A percentile compares a stretch with the other conserved stretches of the same genome.
Conservation (phyloP, 2,888 invertebrate genomes). For the Drosophila bunnanda region DNA sequence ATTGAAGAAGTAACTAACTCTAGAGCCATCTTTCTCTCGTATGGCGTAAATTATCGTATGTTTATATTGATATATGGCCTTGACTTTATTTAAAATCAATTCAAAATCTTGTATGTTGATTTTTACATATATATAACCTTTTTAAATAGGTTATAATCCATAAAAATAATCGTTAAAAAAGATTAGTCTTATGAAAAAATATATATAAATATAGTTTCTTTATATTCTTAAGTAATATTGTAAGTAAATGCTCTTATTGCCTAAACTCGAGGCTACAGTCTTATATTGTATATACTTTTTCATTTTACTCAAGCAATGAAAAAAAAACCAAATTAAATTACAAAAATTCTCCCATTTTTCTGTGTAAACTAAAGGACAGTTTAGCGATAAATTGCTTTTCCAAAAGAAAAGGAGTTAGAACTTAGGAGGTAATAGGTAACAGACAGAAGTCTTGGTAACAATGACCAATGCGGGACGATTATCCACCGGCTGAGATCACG, state of each 20-base stretch:
- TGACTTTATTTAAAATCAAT: too few relatives aligned
- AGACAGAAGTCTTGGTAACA: background rate
- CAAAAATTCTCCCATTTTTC: background rate
- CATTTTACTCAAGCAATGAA: background rate
- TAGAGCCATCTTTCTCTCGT: too few relatives aligned
- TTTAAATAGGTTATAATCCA: too few relatives aligned
- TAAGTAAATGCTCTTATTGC: background rate
- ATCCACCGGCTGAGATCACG: conserved; percentile 22
- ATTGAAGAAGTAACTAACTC: too few relatives aligned
- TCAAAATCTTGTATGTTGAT: too few relatives aligned
- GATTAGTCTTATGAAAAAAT: too few relatives aligned
- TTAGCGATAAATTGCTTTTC: conserved; percentile 19
- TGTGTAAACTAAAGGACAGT: conserved; percentile 39
- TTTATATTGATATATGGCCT: too few relatives aligned
- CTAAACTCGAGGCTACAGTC: background rate
- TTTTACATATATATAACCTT: too few relatives aligned
- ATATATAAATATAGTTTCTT: too few relatives aligned
- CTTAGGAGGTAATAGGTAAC: background rate
- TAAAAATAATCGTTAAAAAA: too few relatives aligned
- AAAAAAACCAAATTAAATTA: background rate
- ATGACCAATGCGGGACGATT: conserved; percentile 4
- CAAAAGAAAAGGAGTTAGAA: background rate
- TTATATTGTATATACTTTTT: background rate
- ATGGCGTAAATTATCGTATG: too few relatives aligned
- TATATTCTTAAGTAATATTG: too few relatives aligned